phyloP scores from a whole-genome alignment of 2,888 invertebrate genomes.

The Xanthia icteritia region DNA sequence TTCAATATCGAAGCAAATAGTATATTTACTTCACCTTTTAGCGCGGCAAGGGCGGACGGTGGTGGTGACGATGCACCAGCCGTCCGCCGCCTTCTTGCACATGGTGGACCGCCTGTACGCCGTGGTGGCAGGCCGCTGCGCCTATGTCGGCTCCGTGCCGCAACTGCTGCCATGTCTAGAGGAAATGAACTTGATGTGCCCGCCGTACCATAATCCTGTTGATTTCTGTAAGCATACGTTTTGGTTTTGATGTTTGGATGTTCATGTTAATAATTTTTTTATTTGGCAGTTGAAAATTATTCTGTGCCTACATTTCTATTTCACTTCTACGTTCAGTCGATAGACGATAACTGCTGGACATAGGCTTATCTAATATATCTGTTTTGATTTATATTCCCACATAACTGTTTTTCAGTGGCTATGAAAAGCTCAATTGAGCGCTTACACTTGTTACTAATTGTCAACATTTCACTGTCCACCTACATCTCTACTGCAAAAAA shows the following conservation, averaged over 20 bases:
- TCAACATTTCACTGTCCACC: background rate
- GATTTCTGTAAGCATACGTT: constrained; percentile 93
- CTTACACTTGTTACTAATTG: background rate
- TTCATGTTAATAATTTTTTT: background rate
- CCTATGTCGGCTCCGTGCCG: constrained; percentile 94
- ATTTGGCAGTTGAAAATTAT: background rate
- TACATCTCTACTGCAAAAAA: background rate
- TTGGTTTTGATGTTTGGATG: background rate
- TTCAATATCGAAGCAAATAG: constrained; percentile 95
- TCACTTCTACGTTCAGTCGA: background rate
- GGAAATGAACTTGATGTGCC: constrained; percentile 93
- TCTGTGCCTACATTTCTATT: background rate
- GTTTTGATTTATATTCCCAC: background rate
- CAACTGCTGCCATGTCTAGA: constrained; percentile 94
- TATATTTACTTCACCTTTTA: constrained; percentile 94
- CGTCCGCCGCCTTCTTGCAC: constrained; percentile 95
- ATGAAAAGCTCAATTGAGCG: too few relatives aligned
- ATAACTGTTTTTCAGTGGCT: background rate
- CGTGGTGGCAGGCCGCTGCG: constrained; percentile 94
- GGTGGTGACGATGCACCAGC: constrained; percentile 97
- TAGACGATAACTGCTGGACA: too few relatives aligned
- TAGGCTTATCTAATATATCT: background rate
- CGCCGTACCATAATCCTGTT: constrained; percentile 97
- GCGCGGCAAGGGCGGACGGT: constrained; percentile 96
- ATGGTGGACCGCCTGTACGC: constrained; percentile 97